These are phyloP conservation scores for Trichomycterus rosablanca DNA, from an alignment of 2,113 vertebrate genomes.

Conservation along the genomic window DNA sequence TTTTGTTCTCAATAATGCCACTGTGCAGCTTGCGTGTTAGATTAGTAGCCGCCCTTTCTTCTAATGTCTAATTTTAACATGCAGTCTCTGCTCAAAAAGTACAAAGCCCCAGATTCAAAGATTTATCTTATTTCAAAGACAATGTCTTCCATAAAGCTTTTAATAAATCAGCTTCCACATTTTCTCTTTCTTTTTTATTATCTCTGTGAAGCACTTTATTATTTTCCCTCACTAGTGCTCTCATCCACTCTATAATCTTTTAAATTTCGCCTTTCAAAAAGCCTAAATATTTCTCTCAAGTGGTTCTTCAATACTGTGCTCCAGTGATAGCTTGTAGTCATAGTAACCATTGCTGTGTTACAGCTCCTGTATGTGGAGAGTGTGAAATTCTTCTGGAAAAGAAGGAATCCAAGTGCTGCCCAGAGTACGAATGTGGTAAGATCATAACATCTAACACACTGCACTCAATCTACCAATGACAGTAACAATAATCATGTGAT, in stretches of 20 bases:
- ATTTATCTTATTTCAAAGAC: too few relatives aligned
- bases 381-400: slow-evolving; percentile 80
- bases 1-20: too few relatives aligned
- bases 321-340: slow-evolving; percentile 36
- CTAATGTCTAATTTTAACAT: too few relatives aligned
- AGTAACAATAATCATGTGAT: too few relatives aligned
- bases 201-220: background rate
- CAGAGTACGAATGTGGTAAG: slow-evolving; percentile 85
- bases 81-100: too few relatives aligned
- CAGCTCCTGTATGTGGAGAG: slow-evolving; percentile 75
- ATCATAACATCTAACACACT: too few relatives aligned
- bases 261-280: slow-evolving; percentile 13
- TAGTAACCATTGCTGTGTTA: slow-evolving; percentile 39
- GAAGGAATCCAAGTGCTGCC: slow-evolving; percentile 76
- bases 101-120: too few relatives aligned
- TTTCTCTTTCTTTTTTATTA: too few relatives aligned
- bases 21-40: too few relatives aligned
- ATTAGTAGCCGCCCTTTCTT: too few relatives aligned
- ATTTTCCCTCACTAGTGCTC: background rate
- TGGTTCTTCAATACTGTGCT: background rate
- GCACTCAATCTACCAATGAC: too few relatives aligned
- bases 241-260: background rate
- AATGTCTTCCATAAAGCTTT: too few relatives aligned
- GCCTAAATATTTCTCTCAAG: slow-evolving; percentile 11
- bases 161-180: background rate